Percentiles rank a stretch among this genome's conserved stretches.
Conservation (phyloP, 2,113 vertebrate species). For the Bubo scandiacus region DNA sequence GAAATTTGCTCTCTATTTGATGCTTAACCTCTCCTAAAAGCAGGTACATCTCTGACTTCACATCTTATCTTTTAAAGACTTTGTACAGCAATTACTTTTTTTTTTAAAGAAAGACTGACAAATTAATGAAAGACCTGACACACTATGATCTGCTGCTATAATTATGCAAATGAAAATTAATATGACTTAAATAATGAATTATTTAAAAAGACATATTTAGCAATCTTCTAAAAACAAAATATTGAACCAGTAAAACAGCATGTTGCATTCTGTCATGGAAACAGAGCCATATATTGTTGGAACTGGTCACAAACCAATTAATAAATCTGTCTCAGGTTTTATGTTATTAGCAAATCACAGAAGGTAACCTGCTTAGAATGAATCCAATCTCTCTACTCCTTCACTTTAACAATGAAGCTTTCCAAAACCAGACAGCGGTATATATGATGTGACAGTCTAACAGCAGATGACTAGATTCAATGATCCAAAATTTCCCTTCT, state of each 20-base stretch:
- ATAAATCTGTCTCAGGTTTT: background rate
- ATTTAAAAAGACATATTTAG: background rate
- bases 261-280: background rate
- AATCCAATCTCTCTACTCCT: background rate
- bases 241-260: background rate
- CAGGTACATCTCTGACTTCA: background rate
- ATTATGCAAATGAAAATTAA: slow-evolving; percentile 11
- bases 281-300: background rate
- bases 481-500: background rate
- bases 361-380: background rate
- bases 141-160: background rate
- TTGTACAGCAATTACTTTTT: background rate
- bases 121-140: background rate
- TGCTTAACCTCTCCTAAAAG: background rate
- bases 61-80: background rate
- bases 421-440: background rate
- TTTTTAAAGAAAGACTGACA: background rate
- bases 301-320: background rate
- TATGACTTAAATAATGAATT: background rate
- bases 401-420: background rate
- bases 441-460: background rate
- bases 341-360: background rate
- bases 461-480: background rate
- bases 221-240: background rate
- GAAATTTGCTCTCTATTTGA: background rate